Conservation (phyloP, 2,888 invertebrate species). For the Drosophila prolongata region DNA sequence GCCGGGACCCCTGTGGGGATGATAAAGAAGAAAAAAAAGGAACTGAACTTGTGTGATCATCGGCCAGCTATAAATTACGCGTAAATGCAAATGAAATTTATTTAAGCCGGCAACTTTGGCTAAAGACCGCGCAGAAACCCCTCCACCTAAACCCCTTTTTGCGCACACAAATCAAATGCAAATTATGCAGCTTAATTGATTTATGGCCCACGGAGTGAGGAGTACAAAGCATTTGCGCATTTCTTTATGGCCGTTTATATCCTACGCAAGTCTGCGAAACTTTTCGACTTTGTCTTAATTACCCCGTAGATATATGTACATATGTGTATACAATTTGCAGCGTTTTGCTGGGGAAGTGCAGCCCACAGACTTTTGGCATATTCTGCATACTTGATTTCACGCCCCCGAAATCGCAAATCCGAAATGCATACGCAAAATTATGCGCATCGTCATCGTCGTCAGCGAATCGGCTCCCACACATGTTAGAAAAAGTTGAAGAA, state of each 20-base stretch:
- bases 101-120: slow-evolving; percentile 44
- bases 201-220: slow-evolving; percentile 52
- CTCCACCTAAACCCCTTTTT: slow-evolving; percentile 14
- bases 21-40: slow-evolving; percentile 5
- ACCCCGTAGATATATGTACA: slow-evolving; percentile 23
- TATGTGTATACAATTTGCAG: slow-evolving; percentile 15
- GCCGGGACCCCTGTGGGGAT: slow-evolving; percentile 60
- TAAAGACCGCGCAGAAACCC: slow-evolving; percentile 17
- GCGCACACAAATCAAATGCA: slow-evolving; percentile 77
- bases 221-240: slow-evolving; percentile 48
- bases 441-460: slow-evolving; percentile 63
- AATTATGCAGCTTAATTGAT: slow-evolving; percentile 78
- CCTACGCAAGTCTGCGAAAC: slow-evolving; percentile 63
- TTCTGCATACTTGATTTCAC: slow-evolving; percentile 78
- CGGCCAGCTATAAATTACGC: slow-evolving; percentile 56
- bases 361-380: slow-evolving; percentile 53
- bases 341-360: slow-evolving; percentile 25
- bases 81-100: slow-evolving; percentile 61
- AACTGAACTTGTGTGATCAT: slow-evolving; percentile 33
- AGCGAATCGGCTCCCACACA: slow-evolving; percentile 59
- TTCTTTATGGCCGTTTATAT: slow-evolving; percentile 51
- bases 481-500: slow-evolving; percentile 34
- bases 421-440: slow-evolving; percentile 76
- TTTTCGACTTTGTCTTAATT: slow-evolving; percentile 75
- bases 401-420: slow-evolving; percentile 62